Base-by-base conservation (phyloP, 1,140 invertebrate species). In the Gryon sp. region DNA sequence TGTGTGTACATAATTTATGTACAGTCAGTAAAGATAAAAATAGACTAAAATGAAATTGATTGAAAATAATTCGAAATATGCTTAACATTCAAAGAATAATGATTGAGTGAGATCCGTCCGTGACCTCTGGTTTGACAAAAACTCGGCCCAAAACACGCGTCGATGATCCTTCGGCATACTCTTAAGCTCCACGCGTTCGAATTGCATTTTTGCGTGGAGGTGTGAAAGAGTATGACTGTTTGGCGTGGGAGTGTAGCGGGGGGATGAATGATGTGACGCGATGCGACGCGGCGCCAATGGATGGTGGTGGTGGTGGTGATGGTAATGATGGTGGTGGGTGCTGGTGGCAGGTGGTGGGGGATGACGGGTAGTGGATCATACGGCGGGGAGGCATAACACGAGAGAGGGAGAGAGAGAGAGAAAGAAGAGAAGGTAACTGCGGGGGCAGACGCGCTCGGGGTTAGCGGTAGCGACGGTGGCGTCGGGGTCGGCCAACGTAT, bases 401-500 rank as follows among this genome's bases (percentile, higher is more conserved):
- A n/a, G n/a, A n/a, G n/a, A n/a, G n/a, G n/a, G n/a, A n/a, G n/a
- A n/a, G n/a, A n/a, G n/a, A n/a, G n/a, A n/a, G n/a, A n/a, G n/a
- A n/a, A n/a, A n/a, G n/a, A n/a, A n/a, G n/a, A n/a, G n/a, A n/a
- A n/a, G n/a, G n/a, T n/a, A n/a, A n/a, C n/a, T n/a, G n/a, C n/a
- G n/a, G 19, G 32, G 24, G 41, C 0, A 8, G 11, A 2, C 6
- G 46, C 5, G 34, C 40, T 28, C 20, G 57, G 50, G 50, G 32
- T 48, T 45, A 69, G 45, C 43, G 65, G 62, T 20, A 40, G 70
- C 41, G 45, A 26, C 28, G 60, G 66, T 43, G 75, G 60, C 43
- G 66, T 46, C 53, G 75, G 60, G 48, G 50, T 66, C 52, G 62
- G 68, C 30, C 45, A 62, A 59, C 66, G 72, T 52, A 66, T 68